These are phyloP conservation scores for Athene cunicularia DNA, from an alignment of 2,113 vertebrate species.

Conservation along the genomic window DNA sequence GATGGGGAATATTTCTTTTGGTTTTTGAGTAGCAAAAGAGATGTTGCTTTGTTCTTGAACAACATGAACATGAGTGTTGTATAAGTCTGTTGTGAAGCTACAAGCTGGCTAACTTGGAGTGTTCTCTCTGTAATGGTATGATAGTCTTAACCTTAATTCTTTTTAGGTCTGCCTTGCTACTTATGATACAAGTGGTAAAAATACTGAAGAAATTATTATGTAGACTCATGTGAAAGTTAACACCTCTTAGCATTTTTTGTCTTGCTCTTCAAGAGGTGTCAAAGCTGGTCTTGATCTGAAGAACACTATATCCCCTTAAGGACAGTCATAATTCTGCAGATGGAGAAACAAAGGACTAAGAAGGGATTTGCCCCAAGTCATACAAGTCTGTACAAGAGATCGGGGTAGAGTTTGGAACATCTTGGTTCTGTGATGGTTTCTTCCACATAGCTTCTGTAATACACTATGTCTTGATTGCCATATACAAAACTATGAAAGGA, in stretches of 20 bases:
- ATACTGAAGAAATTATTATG: neutral
- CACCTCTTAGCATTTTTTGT: neutral
- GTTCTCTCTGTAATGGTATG: neutral
- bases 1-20: neutral
- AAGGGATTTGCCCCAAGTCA: neutral
- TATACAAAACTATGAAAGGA: neutral
- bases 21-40: neutral
- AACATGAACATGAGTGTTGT: neutral
- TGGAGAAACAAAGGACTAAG: neutral
- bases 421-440: neutral
- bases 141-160: neutral
- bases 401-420: neutral
- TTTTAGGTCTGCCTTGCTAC: neutral
- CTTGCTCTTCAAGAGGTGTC: neutral
- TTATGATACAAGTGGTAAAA: neutral
- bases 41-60: neutral
- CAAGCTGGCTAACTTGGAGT: too few relatives aligned
- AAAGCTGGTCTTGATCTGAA: neutral
- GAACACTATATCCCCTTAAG: rapidly evolving
- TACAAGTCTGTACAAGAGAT: neutral
- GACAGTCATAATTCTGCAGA: neutral
- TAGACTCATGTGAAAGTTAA: neutral
- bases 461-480: neutral
- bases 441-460: neutral
- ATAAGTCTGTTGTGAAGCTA: neutral